phyloP scores from a whole-genome alignment of 2,888 invertebrate species.

The Hanleya hanleyi region DNA sequence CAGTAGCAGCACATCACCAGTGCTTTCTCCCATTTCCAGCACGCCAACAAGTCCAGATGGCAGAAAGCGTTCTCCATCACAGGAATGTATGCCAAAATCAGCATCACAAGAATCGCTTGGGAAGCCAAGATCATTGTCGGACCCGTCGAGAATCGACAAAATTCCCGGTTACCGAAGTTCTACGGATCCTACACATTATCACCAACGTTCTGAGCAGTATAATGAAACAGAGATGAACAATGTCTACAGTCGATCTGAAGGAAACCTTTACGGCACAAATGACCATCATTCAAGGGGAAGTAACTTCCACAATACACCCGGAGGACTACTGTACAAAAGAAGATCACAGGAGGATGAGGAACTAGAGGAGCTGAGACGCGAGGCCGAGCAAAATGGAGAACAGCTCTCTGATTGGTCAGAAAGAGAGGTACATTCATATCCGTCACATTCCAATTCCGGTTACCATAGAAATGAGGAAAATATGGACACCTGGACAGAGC shows the following conservation, averaged over 20 bases:
- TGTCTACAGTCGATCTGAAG: background rate
- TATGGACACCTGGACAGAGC: background rate
- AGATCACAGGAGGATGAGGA: slow-evolving; percentile 38
- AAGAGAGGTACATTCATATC: background rate
- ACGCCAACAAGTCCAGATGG: slow-evolving; percentile 40
- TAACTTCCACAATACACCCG: slow-evolving; percentile 38
- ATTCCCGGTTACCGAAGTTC: background rate
- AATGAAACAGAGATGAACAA: background rate
- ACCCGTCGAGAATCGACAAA: background rate
- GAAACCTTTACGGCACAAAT: background rate
- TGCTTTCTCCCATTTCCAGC: slow-evolving; percentile 51
- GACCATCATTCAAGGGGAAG: background rate
- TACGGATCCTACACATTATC: background rate
- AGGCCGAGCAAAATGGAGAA: background rate
- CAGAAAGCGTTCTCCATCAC: slow-evolving; percentile 33
- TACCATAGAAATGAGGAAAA: background rate
- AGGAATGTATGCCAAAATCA: slow-evolving; percentile 15
- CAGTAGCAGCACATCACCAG: slow-evolving; percentile 30
- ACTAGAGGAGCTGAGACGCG: slow-evolving; percentile 20
- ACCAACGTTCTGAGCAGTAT: background rate
- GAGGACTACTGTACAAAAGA: slow-evolving; percentile 53
- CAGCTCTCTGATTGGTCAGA: slow-evolving; percentile 10
- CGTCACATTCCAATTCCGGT: slow-evolving; percentile 1
- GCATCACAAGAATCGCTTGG: background rate
- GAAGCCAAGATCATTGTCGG: background rate